phyloP scores from a whole-genome alignment of 2,113 vertebrate species.

The Columba livia region DNA sequence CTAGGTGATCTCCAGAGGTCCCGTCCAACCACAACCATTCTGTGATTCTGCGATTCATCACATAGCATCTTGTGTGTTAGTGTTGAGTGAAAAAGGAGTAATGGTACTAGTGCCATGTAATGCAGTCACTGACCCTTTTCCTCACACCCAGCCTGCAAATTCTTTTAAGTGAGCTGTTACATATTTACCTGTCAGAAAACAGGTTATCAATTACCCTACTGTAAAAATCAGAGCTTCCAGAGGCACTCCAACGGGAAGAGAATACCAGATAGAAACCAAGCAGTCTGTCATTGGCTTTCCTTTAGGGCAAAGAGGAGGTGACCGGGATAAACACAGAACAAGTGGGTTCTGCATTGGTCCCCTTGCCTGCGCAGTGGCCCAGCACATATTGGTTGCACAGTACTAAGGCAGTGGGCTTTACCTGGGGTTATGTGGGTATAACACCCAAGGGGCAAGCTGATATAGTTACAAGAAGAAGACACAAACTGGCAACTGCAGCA shows the following conservation, averaged over 20 bases:
- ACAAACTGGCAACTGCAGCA: background rate
- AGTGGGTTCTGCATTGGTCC: background rate
- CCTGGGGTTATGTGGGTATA: background rate
- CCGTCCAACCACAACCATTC: no score
- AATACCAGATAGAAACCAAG: background rate
- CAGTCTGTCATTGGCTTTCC: background rate
- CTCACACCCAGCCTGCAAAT: background rate
- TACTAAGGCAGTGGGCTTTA: background rate
- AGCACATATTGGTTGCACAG: background rate
- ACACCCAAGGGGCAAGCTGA: background rate
- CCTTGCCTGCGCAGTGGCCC: background rate
- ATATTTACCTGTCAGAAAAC: background rate
- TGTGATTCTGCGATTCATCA: background rate
- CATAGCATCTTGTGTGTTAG: background rate
- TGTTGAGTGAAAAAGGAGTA: background rate
- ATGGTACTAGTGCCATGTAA: background rate
- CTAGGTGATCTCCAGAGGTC: no score
- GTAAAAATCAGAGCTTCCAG: background rate
- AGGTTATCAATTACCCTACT: background rate
- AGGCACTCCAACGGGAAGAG: background rate
- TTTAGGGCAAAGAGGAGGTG: background rate
- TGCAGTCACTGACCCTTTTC: background rate
- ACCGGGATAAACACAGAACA: background rate
- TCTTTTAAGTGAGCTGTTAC: background rate
- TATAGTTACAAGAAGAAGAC: background rate